Conservation (phyloP, 2,113 vertebrate species). For the Balaeniceps rex region DNA sequence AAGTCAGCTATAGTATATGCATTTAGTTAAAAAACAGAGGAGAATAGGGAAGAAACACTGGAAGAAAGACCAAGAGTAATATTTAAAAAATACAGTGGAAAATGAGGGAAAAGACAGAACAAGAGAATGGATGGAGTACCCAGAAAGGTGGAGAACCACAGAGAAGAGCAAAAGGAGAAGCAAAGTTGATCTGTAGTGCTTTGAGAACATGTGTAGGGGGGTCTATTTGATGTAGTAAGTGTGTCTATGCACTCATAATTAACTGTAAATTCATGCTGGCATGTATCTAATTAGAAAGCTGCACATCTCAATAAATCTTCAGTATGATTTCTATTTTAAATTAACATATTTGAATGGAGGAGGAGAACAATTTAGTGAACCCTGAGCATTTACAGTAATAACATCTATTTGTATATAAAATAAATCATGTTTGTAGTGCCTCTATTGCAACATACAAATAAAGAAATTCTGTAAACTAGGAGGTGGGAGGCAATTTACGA, state of each 20-base stretch:
- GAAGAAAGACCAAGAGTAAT: background rate
- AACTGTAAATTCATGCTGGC: background rate
- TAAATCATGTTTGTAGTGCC: background rate
- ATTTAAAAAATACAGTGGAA: background rate
- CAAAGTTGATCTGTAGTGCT: background rate
- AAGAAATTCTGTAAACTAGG: background rate
- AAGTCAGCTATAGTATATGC: background rate
- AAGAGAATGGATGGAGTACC: background rate
- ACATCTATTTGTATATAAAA: background rate
- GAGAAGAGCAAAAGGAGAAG: background rate
- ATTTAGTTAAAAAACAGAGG: background rate
- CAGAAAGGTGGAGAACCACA: background rate
- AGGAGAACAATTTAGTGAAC: background rate
- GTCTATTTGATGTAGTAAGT: background rate
- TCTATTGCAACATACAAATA: background rate
- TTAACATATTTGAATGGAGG: background rate
- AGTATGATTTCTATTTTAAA: background rate
- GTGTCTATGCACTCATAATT: background rate
- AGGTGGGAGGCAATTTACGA: background rate
- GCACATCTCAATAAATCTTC: background rate
- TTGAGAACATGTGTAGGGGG: background rate
- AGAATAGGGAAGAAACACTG: background rate
- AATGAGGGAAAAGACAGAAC: background rate
- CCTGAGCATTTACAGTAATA: background rate
- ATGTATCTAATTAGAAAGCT: background rate